Evolutionary conservation across 2,797 vertebrate species (phyloP), one percentile per base, ranked within the genome.

Genomic region (Macropodus opercularis): DNA sequence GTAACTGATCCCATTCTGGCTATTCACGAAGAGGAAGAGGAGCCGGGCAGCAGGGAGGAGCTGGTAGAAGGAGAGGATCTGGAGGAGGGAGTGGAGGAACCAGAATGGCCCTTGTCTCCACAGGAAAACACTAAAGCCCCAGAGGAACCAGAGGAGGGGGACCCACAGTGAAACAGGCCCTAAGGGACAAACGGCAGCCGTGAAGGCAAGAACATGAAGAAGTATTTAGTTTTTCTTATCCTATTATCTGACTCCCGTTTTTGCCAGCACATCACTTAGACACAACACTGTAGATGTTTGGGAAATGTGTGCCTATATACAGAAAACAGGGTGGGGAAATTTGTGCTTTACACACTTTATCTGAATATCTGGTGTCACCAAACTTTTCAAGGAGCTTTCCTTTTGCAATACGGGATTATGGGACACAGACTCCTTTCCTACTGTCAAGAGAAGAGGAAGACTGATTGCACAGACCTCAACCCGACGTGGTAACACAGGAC

Each of bases 211-310:
- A 90, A 90, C 62, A 22, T 68, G 62, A 84, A 84, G 57, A 85
- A 75, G 60, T 80, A 51, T 72, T 90, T 88, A 89, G 55, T 80
- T 86, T 75, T 89, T 90, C 91, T 75, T 80, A 68, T 82, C 77
- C 85, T 93, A 80, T 85, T 42, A 83, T 83, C 65, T 80, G 88
- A 92, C 81, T 90, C 74, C 79, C 88, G 75, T 89, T 85, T 89
- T 81, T 91, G 89, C 90, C 95, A 97, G 97, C 95, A 98, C 95
- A 95, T 95, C 90, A 94, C 92, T 94, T 96, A 96, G 95, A 98
- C 98, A 99, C 96, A 94, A 96, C 96, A 98, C 98, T 98, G 98
- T 99, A 98, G 98, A 99, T 92, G 91, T 93, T 72, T 90, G 89
- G 85, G 92, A 93, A 93, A 94, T 87, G 92, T 87, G 93, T 94